A percentile compares a stretch with the other conserved stretches of the same genome.
These are phyloP conservation scores for Campylomormyrus numenius DNA, from an alignment of 2,113 vertebrate genomes.

Conservation along the genomic window DNA sequence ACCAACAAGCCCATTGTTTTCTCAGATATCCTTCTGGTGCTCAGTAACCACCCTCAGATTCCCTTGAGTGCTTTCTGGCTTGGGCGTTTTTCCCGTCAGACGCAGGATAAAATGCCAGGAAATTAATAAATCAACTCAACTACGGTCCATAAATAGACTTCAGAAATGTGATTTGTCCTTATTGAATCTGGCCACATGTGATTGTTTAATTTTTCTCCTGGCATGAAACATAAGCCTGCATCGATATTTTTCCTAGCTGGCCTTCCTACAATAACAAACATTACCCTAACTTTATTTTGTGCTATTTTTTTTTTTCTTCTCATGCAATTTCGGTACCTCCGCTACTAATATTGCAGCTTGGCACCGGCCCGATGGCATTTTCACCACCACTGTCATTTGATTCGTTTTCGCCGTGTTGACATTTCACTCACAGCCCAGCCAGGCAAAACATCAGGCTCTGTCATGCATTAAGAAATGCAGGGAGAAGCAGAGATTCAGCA, in stretches of 20 bases:
- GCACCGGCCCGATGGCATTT: neutral
- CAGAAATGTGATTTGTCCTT: constrained; percentile 23
- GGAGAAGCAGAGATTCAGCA: neutral
- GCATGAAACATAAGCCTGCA: neutral
- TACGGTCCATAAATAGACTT: constrained; percentile 14
- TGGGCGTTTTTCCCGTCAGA: neutral
- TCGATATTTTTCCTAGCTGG: neutral
- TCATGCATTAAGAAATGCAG: neutral
- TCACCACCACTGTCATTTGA: neutral
- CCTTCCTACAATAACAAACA: constrained; percentile 3
- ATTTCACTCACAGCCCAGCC: neutral
- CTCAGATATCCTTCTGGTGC: neutral
- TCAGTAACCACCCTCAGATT: neutral
- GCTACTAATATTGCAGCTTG: neutral
- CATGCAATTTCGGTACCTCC: neutral
- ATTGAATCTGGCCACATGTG: constrained; percentile 24
- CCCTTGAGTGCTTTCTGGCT: neutral
- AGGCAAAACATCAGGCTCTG: neutral
- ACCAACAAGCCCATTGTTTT: neutral
- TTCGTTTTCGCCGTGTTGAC: neutral
- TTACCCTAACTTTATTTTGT: neutral
- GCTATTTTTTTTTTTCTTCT: neutral
- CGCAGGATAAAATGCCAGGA: constrained; percentile 4
- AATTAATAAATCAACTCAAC: constrained; percentile 26
- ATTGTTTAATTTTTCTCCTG: constrained; percentile 6